Evolutionary conservation across 2,113 vertebrate species (phyloP).

Genomic region (Aythya baeri): DNA sequence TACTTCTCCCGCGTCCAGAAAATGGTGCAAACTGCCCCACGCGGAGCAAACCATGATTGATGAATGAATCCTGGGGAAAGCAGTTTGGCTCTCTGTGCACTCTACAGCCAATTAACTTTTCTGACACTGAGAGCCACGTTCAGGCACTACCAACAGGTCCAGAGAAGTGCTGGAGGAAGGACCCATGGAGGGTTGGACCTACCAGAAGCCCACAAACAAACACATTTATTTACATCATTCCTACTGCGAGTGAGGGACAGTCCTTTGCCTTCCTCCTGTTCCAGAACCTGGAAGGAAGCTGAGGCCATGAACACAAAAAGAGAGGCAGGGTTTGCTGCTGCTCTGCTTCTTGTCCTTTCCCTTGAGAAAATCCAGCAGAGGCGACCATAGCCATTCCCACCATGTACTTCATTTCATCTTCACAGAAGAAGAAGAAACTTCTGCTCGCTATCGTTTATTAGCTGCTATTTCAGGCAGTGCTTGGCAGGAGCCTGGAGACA

Average conservation of each 20-base stretch:
- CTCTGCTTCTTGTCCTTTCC: not conserved
- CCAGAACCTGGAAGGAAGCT: not conserved
- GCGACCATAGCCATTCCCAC: not conserved
- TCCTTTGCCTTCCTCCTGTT: not conserved
- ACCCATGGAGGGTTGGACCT: not conserved
- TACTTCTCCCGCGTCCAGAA: not conserved
- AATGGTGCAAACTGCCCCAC: not conserved
- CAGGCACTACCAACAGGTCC: not conserved
- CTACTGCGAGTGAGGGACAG: not conserved
- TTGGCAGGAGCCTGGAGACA: not conserved
- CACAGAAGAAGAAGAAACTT: not conserved
- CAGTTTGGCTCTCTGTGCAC: not conserved
- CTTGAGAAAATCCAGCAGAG: not conserved
- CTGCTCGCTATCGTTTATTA: not conserved
- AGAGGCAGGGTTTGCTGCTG: not conserved
- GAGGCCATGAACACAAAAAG: not conserved
- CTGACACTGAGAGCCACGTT: not conserved
- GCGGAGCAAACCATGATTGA: not conserved
- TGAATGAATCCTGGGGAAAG: not conserved
- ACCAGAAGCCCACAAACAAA: not conserved
- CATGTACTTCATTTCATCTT: not conserved
- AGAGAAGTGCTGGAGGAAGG: not conserved
- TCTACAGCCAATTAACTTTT: not conserved
- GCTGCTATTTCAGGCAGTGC: not conserved
- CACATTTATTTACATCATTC: not conserved